Conservation (phyloP, 1,140 invertebrate species). For the Zophobas morio region DNA sequence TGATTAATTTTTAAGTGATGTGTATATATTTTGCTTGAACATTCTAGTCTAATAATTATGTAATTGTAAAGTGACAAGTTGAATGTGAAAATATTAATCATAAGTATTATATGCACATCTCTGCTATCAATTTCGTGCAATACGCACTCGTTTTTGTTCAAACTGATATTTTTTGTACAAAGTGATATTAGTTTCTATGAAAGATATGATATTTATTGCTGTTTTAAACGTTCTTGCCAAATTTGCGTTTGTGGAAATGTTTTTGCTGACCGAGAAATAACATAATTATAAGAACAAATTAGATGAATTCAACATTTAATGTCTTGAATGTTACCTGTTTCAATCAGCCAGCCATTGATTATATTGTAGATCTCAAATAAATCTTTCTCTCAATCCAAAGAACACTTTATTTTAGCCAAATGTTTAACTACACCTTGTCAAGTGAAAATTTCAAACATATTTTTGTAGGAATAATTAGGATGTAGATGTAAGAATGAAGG, state of each 20-base stretch:
- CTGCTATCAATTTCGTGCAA: conserved; percentile 44
- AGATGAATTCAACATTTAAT: conserved; percentile 45
- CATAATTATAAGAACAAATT: conserved; percentile 27
- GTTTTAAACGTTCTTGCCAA: conserved; percentile 48
- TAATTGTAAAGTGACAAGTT: conserved; percentile 48
- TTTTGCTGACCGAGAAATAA: conserved; percentile 25
- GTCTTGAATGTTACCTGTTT: conserved; percentile 49
- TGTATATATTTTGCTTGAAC: conserved; percentile 49
- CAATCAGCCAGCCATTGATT: conserved; percentile 39
- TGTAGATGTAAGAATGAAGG: conserved; percentile 1
- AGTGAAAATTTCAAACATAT: conserved; percentile 22
- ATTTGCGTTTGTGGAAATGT: conserved; percentile 27
- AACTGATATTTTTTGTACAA: conserved; percentile 53
- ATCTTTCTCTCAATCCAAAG: conserved; percentile 23
- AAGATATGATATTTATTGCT: conserved; percentile 19
- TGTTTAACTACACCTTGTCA: conserved; percentile 4
- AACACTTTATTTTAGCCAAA: conserved; percentile 15
- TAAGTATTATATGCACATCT: conserved; percentile 49
- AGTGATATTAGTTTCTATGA: conserved; percentile 56
- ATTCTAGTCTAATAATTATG: conserved; percentile 52
- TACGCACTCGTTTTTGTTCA: conserved; percentile 29
- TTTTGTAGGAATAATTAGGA: conserved; percentile 2
- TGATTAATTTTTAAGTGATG: conserved; percentile 26
- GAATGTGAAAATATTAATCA: conserved; percentile 50
- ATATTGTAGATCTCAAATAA: conserved; percentile 51